Base-by-base conservation (phyloP, 2,888 invertebrate genomes). In the Apodemia duryi region DNA sequence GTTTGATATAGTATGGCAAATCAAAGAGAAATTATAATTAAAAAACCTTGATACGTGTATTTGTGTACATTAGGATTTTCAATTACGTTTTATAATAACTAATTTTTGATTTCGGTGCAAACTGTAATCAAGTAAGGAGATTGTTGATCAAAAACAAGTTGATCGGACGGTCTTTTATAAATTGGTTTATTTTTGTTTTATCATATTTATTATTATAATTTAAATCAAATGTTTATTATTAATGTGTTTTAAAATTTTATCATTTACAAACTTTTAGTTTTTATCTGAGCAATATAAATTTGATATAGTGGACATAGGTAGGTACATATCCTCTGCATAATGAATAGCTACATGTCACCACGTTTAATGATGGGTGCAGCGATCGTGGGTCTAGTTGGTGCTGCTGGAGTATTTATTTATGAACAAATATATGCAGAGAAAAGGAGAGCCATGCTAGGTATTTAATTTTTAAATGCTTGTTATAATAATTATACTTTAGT, bases 381-480 rank as follows among this genome's bases (percentile, higher is more conserved):
- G 29, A 82, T 92, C 1, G 89, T 92, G 0, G 92, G 92, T 5
- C 81, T 92, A 1, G 89, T 92, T 1, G 90, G 92, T 2, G 92
- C 92, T 1, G 91, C 91, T 49, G 92, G 92, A 2, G 83, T 92
- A 66, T 91, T 88, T 73, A 85, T 92, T 64, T 89, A 91, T 66
- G 92, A 92, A 74, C 91, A 91, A 70, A 79, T 92, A 0, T 90
- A 91, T 67, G 91, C 88, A 29, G 92, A 92, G 72, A 92, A 88
- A 71, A 73, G 88, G 46, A 79, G 92, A 73, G 75, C 89, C 10
- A 87, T 91, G 88, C 72, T 92, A 71, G 86, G 92, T 92, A 49
- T 49, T n/a, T 49, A 49, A n/a, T 49, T 49, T 49, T 10, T 49
- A n/a, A 46, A 49, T 49, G 5, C n/a, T 49, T n/a, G 6, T n/a